Conservation (phyloP, 1,140 invertebrate genomes). For the Archivesica marissinica region DNA sequence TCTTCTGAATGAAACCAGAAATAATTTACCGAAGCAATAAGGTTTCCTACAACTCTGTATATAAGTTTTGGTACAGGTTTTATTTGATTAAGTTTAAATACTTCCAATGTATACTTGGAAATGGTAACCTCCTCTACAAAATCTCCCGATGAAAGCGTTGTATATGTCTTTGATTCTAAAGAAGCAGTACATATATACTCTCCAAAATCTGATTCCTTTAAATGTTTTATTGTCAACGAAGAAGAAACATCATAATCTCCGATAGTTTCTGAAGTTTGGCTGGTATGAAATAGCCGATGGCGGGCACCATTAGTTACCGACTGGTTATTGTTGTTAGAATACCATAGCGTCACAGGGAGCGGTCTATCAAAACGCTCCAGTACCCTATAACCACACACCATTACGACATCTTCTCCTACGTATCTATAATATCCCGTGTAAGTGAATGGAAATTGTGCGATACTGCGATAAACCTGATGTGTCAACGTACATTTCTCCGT, state of each 20-base stretch:
- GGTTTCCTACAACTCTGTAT: slow-evolving; percentile 7
- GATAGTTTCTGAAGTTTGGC: background rate
- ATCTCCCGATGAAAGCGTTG: too few species aligned
- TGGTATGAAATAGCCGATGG: background rate
- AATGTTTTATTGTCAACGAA: background rate
- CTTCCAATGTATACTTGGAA: background rate
- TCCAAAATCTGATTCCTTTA: slow-evolving; percentile 20
- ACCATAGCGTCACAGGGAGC: background rate
- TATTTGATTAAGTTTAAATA: background rate
- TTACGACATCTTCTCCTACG: background rate
- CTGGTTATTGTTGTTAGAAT: background rate
- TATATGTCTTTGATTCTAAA: too few species aligned
- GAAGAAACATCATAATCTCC: background rate
- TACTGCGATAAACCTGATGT: background rate
- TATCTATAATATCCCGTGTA: background rate
- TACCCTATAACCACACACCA: background rate
- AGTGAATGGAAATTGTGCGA: background rate
- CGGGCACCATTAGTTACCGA: background rate
- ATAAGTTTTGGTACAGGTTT: background rate
- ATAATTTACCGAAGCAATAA: background rate
- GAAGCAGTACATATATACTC: background rate
- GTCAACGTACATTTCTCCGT: background rate
- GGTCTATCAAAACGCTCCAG: too few species aligned
- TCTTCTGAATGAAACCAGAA: background rate
- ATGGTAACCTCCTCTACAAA: background rate